A percentile compares a stretch with the other conserved stretches of the same genome.
These are phyloP conservation scores for Notothenia rossii DNA, from an alignment of 2,113 vertebrate genomes.

Conservation along the genomic window DNA sequence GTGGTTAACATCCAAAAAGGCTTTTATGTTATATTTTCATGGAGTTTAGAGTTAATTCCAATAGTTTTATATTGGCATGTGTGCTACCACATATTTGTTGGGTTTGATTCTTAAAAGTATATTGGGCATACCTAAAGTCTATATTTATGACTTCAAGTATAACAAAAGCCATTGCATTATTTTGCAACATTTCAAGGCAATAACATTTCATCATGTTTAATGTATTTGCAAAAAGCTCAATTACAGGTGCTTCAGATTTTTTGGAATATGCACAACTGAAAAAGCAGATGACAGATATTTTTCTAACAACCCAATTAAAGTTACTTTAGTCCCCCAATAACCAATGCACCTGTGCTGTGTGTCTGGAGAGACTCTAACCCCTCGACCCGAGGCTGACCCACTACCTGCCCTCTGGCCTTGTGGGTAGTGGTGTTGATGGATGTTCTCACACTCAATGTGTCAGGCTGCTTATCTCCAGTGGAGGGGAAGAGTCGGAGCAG, in stretches of 20 bases:
- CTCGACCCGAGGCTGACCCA: conserved; percentile 45
- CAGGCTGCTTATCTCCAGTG: conserved; percentile 53
- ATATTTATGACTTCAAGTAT: not conserved
- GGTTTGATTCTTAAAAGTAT: not conserved
- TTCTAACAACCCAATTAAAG: conserved; percentile 20
- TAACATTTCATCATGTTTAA: not conserved
- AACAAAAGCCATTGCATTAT: not conserved
- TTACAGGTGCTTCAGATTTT: not conserved
- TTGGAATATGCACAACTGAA: not conserved
- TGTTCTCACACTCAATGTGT: conserved; percentile 66
- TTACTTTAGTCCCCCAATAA: conserved; percentile 8
- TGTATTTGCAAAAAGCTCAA: not conserved
- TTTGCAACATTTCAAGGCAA: not conserved
- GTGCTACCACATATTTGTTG: not conserved
- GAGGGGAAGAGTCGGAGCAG: conserved; percentile 19
- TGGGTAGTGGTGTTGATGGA: conserved; percentile 68
- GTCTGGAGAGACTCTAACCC: conserved; percentile 38
- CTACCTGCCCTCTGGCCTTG: conserved; percentile 59
- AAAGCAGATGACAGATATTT: not conserved
- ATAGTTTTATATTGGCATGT: not conserved
- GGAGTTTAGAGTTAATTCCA: not conserved
- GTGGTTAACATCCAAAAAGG: not conserved
- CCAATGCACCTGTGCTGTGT: conserved; percentile 60
- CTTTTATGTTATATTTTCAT: too few species aligned
- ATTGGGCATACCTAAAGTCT: not conserved